Evolutionary conservation across 2,888 invertebrate species (phyloP).

Genomic region (Spilarctia lutea): DNA sequence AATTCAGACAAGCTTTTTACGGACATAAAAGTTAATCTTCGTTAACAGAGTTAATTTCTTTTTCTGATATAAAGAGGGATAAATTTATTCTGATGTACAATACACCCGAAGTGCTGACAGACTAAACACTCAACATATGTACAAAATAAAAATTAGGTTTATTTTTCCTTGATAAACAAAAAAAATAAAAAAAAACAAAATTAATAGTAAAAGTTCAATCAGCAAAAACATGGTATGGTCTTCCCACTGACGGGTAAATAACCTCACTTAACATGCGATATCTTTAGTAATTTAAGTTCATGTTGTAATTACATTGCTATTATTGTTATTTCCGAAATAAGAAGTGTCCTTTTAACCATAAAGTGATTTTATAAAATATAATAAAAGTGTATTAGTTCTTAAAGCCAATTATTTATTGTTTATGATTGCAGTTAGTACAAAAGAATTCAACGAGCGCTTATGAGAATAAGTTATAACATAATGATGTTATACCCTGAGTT

Average conservation of each 20-base stretch:
- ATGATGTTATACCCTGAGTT: background rate
- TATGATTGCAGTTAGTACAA: conserved; percentile 10
- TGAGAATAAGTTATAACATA: conserved; percentile 4
- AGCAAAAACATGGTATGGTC: conserved; percentile 32
- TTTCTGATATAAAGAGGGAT: conserved; percentile 41
- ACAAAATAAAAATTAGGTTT: conserved; percentile 37
- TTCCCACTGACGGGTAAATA: conserved; percentile 40
- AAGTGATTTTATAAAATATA: background rate
- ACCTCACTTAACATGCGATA: conserved; percentile 37
- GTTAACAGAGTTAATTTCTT: conserved; percentile 30
- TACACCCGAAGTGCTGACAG: conserved; percentile 38
- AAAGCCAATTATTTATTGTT: conserved; percentile 9
- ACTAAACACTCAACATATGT: conserved; percentile 40
- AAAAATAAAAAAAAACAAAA: conserved; percentile 41
- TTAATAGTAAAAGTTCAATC: conserved; percentile 37
- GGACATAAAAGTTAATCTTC: conserved; percentile 17
- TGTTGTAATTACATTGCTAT: conserved; percentile 22
- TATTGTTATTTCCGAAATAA: background rate
- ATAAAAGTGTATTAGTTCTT: conserved; percentile 1
- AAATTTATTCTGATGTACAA: conserved; percentile 41
- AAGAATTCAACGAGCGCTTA: conserved; percentile 24
- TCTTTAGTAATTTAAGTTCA: conserved; percentile 28
- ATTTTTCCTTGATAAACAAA: conserved; percentile 43
- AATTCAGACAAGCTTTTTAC: background rate
- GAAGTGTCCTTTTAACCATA: background rate